Evolutionary conservation across 2,113 vertebrate species (phyloP).

Genomic region (Coryphaenoides rupestris): DNA sequence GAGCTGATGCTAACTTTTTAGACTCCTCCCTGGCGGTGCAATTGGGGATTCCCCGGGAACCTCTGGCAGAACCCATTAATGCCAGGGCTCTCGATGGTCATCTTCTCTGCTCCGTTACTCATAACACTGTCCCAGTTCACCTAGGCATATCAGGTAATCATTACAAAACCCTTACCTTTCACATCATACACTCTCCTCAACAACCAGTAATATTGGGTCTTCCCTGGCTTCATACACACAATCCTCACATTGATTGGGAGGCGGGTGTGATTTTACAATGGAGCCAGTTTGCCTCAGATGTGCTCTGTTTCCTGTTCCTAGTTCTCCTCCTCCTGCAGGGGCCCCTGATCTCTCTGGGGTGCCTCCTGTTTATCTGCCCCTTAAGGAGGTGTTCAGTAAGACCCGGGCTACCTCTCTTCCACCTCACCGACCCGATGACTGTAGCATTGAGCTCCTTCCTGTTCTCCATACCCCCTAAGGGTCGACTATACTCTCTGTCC

Average conservation of each 20-base stretch:
- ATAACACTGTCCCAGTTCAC: neutral
- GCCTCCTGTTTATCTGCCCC: neutral
- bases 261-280: neutral
- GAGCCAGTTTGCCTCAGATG: neutral
- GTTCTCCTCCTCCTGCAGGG: neutral
- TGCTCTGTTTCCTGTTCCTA: neutral
- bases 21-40: neutral
- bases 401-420: neutral
- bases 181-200: neutral
- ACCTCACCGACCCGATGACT: no score
- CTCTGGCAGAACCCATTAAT: neutral
- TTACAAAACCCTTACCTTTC: neutral
- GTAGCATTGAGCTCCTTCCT: no score
- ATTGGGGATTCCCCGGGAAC: neutral
- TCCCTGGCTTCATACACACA: neutral
- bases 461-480: no score
- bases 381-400: neutral
- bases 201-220: neutral
- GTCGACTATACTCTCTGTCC: no score
- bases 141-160: conserved; percentile 1
- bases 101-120: neutral
- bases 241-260: neutral
- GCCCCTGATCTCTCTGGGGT: neutral
- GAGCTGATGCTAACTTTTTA: neutral
- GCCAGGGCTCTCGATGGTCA: neutral